Evolutionary conservation across 2,113 vertebrate genomes (phyloP).

Genomic region (Cheirogaleus medius): DNA sequence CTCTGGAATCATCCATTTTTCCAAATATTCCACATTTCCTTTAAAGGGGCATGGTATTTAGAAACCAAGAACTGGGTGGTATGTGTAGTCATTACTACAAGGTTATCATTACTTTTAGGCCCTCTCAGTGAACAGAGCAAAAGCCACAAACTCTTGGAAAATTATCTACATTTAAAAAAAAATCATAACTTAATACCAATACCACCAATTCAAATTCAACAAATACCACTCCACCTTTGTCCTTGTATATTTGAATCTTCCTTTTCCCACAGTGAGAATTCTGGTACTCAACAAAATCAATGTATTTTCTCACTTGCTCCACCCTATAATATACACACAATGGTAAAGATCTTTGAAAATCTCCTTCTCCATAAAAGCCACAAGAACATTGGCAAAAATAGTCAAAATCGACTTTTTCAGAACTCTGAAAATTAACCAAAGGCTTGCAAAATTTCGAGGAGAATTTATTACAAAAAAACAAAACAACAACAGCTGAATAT

Average conservation of each 20-base stretch:
- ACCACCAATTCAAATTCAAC: not conserved
- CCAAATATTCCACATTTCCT: not conserved
- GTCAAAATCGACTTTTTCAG: slow-evolving; percentile 2
- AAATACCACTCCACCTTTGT: not conserved
- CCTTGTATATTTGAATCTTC: not conserved
- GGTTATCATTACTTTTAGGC: not conserved
- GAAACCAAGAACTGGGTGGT: not conserved
- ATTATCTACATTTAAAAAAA: not conserved
- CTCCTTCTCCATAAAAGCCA: not conserved
- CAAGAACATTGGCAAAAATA: not conserved
- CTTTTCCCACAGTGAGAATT: not conserved
- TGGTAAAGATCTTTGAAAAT: not conserved
- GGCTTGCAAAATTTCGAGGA: not conserved
- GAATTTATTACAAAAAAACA: not conserved
- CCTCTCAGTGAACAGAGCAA: not conserved
- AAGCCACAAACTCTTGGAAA: not conserved
- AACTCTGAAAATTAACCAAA: not conserved
- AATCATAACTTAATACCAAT: not conserved
- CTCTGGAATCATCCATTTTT: not conserved
- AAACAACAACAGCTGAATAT: not conserved
- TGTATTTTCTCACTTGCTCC: not conserved
- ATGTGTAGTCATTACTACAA: not conserved
- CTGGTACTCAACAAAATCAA: not conserved
- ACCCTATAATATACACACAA: not conserved
- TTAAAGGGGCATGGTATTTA: not conserved